Evolutionary conservation across 2,113 vertebrate species (phyloP).

Genomic region (Ptilonorhynchus violaceus): DNA sequence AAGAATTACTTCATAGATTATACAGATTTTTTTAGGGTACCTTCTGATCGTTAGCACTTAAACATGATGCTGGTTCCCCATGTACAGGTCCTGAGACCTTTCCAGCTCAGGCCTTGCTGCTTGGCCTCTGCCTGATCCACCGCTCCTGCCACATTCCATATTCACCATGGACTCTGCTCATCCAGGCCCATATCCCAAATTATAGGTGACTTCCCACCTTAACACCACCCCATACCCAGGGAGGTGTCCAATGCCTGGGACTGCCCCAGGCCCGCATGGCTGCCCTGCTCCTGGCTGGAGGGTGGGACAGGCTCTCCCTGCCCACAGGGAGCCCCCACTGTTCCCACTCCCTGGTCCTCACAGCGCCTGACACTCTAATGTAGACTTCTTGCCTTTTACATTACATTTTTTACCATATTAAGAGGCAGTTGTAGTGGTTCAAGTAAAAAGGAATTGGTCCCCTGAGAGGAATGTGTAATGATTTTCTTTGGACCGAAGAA

Average conservation of each 20-base stretch:
- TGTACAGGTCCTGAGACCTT: neutral
- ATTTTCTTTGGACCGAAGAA: constrained; percentile 36
- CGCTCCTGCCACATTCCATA: neutral
- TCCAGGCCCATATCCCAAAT: neutral
- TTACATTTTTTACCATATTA: constrained; percentile 31
- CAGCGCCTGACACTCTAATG: neutral
- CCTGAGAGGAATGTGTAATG: neutral
- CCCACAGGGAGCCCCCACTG: neutral
- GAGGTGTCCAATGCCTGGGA: fast-evolving
- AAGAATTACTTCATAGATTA: neutral
- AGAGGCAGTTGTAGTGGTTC: neutral
- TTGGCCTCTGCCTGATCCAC: neutral
- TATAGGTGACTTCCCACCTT: neutral
- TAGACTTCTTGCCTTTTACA: neutral
- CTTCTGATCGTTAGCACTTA: neutral
- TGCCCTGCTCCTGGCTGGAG: neutral
- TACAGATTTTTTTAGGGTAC: neutral
- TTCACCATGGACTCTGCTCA: neutral
- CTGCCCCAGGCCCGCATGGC: fast-evolving
- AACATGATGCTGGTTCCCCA: neutral
- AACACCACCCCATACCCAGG: neutral
- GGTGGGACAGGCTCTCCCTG: neutral
- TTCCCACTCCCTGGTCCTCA: neutral
- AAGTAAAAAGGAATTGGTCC: constrained; percentile 22
- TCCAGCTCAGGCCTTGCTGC: neutral